A percentile compares a stretch with the other conserved stretches of the same genome.
Conservation (phyloP, 2,113 vertebrate species). For the Atlantisia rogersi region DNA sequence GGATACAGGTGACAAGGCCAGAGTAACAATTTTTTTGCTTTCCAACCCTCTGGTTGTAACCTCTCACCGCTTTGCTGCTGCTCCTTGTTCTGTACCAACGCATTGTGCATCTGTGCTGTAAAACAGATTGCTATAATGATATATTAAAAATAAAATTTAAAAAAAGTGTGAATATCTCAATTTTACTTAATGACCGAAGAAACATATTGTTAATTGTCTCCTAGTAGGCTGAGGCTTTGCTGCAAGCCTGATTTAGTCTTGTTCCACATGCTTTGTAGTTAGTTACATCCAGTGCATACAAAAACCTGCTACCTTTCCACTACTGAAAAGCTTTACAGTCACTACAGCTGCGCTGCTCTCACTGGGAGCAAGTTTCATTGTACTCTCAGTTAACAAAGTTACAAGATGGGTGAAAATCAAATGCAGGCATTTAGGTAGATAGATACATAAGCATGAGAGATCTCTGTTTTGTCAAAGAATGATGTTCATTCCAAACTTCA, state of each 20-base stretch:
- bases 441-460: background rate
- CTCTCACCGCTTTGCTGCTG: background rate
- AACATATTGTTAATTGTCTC: background rate
- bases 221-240: background rate
- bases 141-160: background rate
- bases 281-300: background rate
- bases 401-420: background rate
- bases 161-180: background rate
- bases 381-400: background rate
- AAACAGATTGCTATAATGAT: background rate
- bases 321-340: background rate
- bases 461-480: background rate
- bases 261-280: background rate
- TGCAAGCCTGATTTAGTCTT: background rate
- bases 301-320: background rate
- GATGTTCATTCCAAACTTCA: background rate
- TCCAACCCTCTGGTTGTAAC: background rate
- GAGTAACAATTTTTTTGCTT: background rate
- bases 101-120: background rate
- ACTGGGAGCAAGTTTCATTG: background rate
- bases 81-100: background rate
- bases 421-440: background rate
- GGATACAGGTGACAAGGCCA: background rate
- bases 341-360: background rate
- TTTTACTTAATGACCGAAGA: constrained; percentile 6